phyloP scores from a whole-genome alignment of 2,888 invertebrate species.

The Epinotia brunnichana region DNA sequence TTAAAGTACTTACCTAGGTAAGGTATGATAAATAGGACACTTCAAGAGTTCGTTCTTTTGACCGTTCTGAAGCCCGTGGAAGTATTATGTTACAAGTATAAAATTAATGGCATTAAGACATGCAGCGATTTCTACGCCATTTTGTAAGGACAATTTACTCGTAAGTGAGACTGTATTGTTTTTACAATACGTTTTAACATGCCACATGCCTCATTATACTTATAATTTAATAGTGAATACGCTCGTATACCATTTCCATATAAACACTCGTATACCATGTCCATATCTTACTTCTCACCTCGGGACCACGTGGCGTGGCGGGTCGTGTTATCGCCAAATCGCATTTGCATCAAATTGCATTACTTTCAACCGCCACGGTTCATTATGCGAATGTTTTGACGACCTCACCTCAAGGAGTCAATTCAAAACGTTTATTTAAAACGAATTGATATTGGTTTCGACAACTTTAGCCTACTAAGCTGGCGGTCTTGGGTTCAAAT shows the following conservation, averaged over 20 bases:
- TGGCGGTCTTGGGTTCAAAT: no score
- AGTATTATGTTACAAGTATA: no score
- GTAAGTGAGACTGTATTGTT: no score
- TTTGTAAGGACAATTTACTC: background rate
- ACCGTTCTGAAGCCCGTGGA: no score
- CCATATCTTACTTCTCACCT: background rate
- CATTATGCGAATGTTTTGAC: constrained; percentile 48
- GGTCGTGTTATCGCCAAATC: constrained; percentile 51
- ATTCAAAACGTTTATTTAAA: background rate
- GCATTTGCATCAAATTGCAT: constrained; percentile 77
- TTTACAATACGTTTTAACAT: background rate
- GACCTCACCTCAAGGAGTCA: constrained; percentile 2
- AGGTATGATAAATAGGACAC: no score
- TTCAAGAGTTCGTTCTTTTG: no score
- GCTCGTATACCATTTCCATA: no score
- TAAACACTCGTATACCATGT: background rate
- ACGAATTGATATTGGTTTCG: no score
- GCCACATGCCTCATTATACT: background rate
- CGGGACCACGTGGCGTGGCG: background rate
- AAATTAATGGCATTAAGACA: no score
- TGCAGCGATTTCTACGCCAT: no score
- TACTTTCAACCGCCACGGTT: constrained; percentile 49
- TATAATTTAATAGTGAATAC: background rate
- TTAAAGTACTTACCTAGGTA: no score
- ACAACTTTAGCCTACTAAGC: no score